Evolutionary conservation across 37 sponge, comb jelly and placozoan species (phyloP).

Genomic region (Crambe crambe): DNA sequence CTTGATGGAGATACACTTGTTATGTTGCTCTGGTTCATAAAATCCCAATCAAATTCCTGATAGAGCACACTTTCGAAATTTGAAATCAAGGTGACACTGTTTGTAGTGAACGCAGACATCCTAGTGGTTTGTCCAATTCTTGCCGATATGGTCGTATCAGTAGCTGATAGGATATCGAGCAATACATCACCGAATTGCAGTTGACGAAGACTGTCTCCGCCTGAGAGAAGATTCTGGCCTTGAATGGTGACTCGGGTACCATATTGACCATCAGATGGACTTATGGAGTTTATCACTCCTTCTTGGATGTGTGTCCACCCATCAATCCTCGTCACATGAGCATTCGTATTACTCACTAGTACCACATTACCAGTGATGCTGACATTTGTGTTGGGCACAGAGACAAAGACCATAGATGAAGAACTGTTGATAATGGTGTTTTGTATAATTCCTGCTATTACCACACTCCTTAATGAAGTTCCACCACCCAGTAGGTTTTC

Average conservation of each 20-base stretch:
- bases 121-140: constrained; percentile 34
- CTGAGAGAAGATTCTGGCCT: constrained; percentile 45
- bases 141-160: constrained; percentile 13
- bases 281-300: constrained; percentile 23
- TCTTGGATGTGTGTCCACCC: constrained; percentile 55
- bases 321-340: constrained; percentile 37
- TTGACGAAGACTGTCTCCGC: constrained; percentile 21
- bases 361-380: constrained; percentile 46
- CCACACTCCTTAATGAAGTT: background rate
- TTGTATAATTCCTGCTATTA: constrained; percentile 49
- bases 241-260: constrained; percentile 56
- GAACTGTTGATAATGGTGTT: background rate
- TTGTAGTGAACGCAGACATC: background rate
- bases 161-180: background rate
- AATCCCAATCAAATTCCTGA: constrained; percentile 38
- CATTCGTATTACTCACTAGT: constrained; percentile 54
- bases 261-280: constrained; percentile 49
- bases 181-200: constrained; percentile 4
- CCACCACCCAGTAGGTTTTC: constrained; percentile 65
- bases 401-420: constrained; percentile 4
- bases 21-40: constrained; percentile 25
- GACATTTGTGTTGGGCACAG: background rate
- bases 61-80: constrained; percentile 39
- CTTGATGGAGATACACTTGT: constrained; percentile 35
- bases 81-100: constrained; percentile 44